phyloP scores from a whole-genome alignment of 2,797 vertebrate species.

The Margarornis squamiger region DNA sequence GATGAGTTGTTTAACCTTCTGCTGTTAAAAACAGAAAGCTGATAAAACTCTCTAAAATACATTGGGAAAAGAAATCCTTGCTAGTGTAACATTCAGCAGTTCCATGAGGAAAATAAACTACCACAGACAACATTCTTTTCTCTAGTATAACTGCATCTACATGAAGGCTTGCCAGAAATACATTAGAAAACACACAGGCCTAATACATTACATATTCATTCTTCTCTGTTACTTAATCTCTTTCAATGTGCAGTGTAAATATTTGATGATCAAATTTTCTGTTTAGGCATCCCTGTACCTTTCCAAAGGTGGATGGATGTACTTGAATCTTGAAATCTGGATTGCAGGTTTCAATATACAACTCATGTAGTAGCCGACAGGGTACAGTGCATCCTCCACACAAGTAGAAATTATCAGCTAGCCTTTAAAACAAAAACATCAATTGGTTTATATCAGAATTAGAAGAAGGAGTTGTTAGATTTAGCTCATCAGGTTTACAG shows the following conservation, averaged over 20 bases:
- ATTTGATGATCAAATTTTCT: not conserved
- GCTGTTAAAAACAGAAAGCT: not conserved
- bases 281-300: constrained; percentile 52
- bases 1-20: not conserved
- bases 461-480: not conserved
- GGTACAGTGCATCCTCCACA: constrained; percentile 67
- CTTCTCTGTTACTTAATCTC: not conserved
- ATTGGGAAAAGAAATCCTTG: not conserved
- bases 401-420: constrained; percentile 72
- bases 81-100: not conserved
- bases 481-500: not conserved
- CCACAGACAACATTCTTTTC: not conserved
- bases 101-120: not conserved
- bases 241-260: not conserved
- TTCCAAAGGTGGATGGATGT: constrained; percentile 72
- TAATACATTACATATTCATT: not conserved
- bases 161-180: not conserved
- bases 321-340: constrained; percentile 46
- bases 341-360: constrained; percentile 69
- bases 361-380: constrained; percentile 66
- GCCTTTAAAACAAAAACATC: constrained; percentile 44
- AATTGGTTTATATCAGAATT: not conserved
- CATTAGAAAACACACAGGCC: not conserved
- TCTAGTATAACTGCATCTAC: not conserved
- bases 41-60: not conserved